Conservation (phyloP, 1,140 invertebrate genomes). For the Brevipalpus yothersi region DNA sequence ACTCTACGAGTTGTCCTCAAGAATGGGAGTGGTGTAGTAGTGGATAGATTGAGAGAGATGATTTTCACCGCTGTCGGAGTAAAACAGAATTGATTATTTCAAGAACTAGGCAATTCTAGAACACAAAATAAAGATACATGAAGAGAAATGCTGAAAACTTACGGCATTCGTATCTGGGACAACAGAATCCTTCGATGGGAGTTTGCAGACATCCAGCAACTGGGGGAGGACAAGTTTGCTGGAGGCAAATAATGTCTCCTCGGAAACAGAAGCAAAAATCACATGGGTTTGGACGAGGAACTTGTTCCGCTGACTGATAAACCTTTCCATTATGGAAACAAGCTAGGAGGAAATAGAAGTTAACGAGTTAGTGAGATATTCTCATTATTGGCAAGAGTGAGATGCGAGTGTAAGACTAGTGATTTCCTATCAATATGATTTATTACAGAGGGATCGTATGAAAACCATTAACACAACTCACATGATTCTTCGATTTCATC, state of each 20-base stretch:
- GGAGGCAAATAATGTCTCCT: constrained; percentile 72
- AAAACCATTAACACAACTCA: background rate
- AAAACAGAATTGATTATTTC: background rate
- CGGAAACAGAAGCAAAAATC: constrained; percentile 93
- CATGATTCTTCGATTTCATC: background rate
- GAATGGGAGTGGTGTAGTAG: background rate
- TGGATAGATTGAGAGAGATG: background rate
- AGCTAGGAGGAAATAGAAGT: constrained; percentile 22
- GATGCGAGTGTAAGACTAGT: too few relatives aligned
- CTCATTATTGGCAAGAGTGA: background rate
- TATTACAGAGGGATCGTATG: too few relatives aligned
- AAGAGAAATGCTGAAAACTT: constrained; percentile 10
- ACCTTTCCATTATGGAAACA: constrained; percentile 72
- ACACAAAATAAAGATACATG: too few relatives aligned
- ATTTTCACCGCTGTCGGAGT: constrained; percentile 3
- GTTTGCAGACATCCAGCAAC: constrained; percentile 69
- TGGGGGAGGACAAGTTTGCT: constrained; percentile 79
- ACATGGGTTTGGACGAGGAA: constrained; percentile 71
- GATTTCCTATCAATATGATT: too few relatives aligned
- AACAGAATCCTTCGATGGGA: constrained; percentile 73
- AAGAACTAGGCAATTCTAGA: too few relatives aligned
- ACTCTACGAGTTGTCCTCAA: constrained; percentile 19
- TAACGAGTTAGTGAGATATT: background rate
- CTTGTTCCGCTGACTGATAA: constrained; percentile 78
- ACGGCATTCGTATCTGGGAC: constrained; percentile 71